Base-by-base conservation (phyloP, 1,140 invertebrate species). In the Cydia pomonella region DNA sequence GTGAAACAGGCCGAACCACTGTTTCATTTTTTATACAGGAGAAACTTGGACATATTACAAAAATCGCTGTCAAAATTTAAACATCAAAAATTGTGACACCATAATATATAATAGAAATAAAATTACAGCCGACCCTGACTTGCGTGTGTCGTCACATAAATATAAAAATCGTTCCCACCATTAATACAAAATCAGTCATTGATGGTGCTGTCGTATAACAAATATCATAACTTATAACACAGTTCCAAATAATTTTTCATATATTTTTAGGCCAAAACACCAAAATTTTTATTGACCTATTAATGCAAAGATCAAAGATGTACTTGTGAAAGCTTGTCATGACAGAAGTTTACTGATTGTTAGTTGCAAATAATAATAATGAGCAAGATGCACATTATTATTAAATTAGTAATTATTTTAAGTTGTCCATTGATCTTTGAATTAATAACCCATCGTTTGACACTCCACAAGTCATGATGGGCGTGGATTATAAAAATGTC, bases 401-500 rank as follows among this genome's bases (percentile, higher is more conserved):
- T 13, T 6, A 13, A 41, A 41, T 12, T 41, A 41, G 5, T 12
- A 41, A 33, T 33, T 3, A 33, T n/a, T 38, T 44, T 10, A 41
- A 41, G 38, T 44, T 53, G 2, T 18, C n/a, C 50, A 53, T 9
- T 59, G 9, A 6, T 23, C 6, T 59, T 59, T 10, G 21, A 12
- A 59, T 23, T 23, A 59, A 59, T 59, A 59, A 59, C n/a, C 53
- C 64, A 38, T 44, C 2, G 12, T 44, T 10, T 29, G 10, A 69
- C 64, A 69, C 64, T 2, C 4, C 25, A 38, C 33, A 29, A 38
- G 25, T 69, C 64, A 38, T 18, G 64, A 10, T 38, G 18, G 64
- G n/a, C 53, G 10, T 12, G 21, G 53, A 59, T 59, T 59, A 23
- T 23, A 59, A 83, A 79, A 75, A 74, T 59, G 83, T 84, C 85